Evolutionary conservation across 2,113 vertebrate species (phyloP).

Genomic region (Kryptolebias marmoratus): DNA sequence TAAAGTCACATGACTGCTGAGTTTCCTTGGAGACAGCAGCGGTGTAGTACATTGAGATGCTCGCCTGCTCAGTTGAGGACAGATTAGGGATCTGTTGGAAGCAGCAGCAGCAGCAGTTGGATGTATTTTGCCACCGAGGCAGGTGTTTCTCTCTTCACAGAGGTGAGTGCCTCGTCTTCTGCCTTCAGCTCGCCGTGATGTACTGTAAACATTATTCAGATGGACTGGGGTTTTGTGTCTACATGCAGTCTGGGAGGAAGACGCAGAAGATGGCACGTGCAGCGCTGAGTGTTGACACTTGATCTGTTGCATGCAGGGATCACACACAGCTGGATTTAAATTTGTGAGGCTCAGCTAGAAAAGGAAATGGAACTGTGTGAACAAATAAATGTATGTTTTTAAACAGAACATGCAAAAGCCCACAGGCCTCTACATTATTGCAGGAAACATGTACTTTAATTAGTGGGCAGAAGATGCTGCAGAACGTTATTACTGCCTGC

Average conservation of each 20-base stretch:
- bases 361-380: conserved; percentile 34
- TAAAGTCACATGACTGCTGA: conserved; percentile 76
- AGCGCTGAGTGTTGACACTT: conserved; percentile 9
- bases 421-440: background rate
- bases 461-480: background rate
- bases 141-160: conserved; percentile 63
- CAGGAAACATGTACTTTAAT: conserved; percentile 5
- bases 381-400: conserved; percentile 27
- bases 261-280: conserved; percentile 32
- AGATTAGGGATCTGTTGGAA: conserved; percentile 72
- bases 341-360: conserved; percentile 13
- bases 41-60: conserved; percentile 80
- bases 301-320: background rate
- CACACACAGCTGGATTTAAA: conserved; percentile 6
- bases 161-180: conserved; percentile 56
- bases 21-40: conserved; percentile 88
- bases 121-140: conserved; percentile 66
- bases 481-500: background rate
- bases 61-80: conserved; percentile 72
- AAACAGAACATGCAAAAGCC: conserved; percentile 37
- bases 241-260: background rate
- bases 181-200: conserved; percentile 22
- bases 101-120: conserved; percentile 60
- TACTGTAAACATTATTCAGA: conserved; percentile 19
- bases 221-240: background rate